These are phyloP conservation scores for Cyanoliseus patagonus DNA, from an alignment of 2,113 vertebrate genomes.

Conservation along the genomic window DNA sequence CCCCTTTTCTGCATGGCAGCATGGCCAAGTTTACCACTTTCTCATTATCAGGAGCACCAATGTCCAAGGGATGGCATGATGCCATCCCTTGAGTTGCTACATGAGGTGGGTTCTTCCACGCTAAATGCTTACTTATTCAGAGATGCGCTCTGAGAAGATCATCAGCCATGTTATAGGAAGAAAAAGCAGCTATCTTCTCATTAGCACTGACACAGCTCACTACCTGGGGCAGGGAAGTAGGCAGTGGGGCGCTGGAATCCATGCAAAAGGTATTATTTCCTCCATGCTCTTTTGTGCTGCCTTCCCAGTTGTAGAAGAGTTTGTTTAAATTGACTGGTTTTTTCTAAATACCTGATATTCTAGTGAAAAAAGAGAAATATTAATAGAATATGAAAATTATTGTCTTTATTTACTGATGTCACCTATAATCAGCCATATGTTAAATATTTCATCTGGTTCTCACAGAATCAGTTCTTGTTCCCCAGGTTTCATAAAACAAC, in stretches of 20 bases:
- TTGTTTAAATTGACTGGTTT: background rate
- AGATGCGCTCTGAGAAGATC: background rate
- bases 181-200: background rate
- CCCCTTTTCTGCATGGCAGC: background rate
- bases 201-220: background rate
- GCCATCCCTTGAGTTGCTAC: background rate
- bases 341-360: background rate
- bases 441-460: background rate
- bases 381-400: background rate
- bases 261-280: background rate
- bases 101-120: background rate
- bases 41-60: background rate
- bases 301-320: background rate
- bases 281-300: background rate
- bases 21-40: background rate
- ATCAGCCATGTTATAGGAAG: background rate
- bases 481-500: background rate
- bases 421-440: background rate
- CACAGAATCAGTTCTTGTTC: background rate
- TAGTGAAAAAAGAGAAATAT: background rate
- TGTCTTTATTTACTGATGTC: background rate
- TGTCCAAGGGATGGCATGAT: background rate
- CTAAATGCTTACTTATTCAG: background rate
- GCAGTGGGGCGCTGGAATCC: background rate
- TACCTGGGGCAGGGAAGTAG: background rate